A percentile compares a stretch with the other conserved stretches of the same genome.
phyloP scores from a whole-genome alignment of 2,113 vertebrate genomes.

The Microtus montanus region DNA sequence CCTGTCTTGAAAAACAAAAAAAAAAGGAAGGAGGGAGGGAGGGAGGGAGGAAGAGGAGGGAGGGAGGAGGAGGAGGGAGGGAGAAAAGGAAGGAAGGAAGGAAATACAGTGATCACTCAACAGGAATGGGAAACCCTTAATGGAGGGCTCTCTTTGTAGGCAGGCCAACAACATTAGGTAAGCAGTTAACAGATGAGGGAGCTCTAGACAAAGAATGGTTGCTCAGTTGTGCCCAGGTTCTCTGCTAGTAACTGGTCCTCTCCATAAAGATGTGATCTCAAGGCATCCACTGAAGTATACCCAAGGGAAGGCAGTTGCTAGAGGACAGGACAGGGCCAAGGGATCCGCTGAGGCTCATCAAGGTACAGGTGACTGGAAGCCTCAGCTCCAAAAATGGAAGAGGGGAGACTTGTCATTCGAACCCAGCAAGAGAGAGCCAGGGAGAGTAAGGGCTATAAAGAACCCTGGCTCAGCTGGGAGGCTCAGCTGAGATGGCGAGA shows the following conservation, averaged over 20 bases:
- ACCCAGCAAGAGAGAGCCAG: not conserved
- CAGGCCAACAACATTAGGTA: not conserved
- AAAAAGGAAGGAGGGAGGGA: no score
- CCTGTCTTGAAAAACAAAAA: no score
- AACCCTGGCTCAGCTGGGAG: not conserved
- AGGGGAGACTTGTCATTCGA: rapidly evolving
- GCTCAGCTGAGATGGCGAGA: no score
- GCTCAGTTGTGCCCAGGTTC: not conserved
- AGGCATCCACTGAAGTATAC: not conserved
- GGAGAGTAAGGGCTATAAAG: not conserved
- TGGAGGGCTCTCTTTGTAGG: not conserved
- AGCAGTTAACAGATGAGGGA: not conserved
- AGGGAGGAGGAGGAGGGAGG: no score
- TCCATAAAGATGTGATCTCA: not conserved
- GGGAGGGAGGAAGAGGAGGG: no score
- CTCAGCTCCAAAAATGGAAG: not conserved
- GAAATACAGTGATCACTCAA: not conserved
- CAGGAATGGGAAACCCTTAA: not conserved
- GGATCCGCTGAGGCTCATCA: not conserved
- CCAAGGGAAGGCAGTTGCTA: not conserved
- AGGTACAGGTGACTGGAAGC: not conserved
- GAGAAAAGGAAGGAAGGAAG: no score
- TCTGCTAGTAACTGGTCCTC: no score
- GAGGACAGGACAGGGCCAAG: not conserved
- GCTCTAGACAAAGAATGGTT: not conserved